Base-by-base conservation (phyloP, 2,113 vertebrate species). In the Odontesthes bonariensis region DNA sequence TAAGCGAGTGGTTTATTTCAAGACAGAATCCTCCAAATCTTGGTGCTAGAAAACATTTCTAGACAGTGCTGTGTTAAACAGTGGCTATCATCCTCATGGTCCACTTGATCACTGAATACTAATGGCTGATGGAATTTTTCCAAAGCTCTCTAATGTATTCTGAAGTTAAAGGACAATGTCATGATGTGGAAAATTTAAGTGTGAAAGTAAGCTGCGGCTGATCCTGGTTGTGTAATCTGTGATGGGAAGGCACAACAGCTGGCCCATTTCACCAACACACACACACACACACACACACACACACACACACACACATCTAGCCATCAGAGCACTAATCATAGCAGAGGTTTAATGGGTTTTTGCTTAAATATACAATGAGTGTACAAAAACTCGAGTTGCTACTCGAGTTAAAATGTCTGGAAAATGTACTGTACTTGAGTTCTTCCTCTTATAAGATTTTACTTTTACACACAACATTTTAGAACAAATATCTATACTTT, bases 191-290 rank as follows among this genome's bases (percentile, higher is more conserved):
- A 65, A 86, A 79, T 80, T 54, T 5, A 75, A 74, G 86, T 86
- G 85, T 85, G 76, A 89, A 82, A 78, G 78, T 56, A 75, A 52
- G 69, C 79, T 65, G 75, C 14, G 27, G 62, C 27, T 92, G 77
- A 89, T 89, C 83, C 84, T 40, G 42, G 73, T 90, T 92, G 74
- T 74, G 17, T 93, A 92, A 89, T 69, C 55, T 66, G 57, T 62
- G 60, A 85, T 42, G 13, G 60, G 33, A 54, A 38, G 68, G 44
- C 63, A 63, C 66, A 80, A 56, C 85, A 86, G 80, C 80, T 84
- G 79, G 65, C 38, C n/a, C 52, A 13, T 65, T 78, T 61, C 55
- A 73, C 49, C 55, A 69, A 54, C 22, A 75, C 20, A 13, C 54
- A 23, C 20, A 65, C 38, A 63, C 40, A 52, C 42, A 62, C 8